Evolutionary conservation across 1,140 invertebrate genomes (phyloP), one percentile per base, ranked within the genome.

Genomic region (Archegozetes longisetosus): DNA sequence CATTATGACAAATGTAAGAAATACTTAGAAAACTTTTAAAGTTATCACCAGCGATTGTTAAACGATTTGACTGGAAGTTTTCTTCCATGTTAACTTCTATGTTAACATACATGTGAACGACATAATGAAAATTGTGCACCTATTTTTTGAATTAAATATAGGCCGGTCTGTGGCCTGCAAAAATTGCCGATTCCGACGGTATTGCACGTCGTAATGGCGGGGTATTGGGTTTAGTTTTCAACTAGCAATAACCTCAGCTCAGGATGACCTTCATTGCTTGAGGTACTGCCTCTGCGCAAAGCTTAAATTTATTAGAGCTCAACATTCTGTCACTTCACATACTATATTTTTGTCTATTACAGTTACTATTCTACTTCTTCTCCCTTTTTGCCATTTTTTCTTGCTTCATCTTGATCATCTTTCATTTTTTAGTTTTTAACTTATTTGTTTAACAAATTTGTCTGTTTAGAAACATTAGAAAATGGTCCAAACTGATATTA

Each of bases 191-290:
- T 25, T 56, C 53, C 56, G 58, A 48, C 57, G 55, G 51, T 58
- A 58, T 60, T 60, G 22, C 53, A 63, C 61, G 57, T 53, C 58
- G 49, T 27, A 54, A 32, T 50, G 61, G 63, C 63, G 63, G 63
- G 63, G 61, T 60, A 64, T 64, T 64, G 63, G 63, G 55, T 54
- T 53, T 47, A 64, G 63, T 64, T 64, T 64, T 64, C 63, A 64
- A 64, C 61, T 63, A 64, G 63, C 63, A 64, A 64, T 63, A 60
- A 63, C 56, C 55, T 25, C 61, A 50, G 61, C 57, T 59, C 57
- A 53, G 55, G 58, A 60, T 54, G 55, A 60, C 46, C 63, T 52
- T 64, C 63, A 64, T 63, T 60, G 62, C 61, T 57, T 64, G 61
- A 23, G 55, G 61, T 63, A 64, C 62, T 64, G 63, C 63, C 63